Base-by-base conservation (phyloP, 2,113 vertebrate genomes). In the Neoarius graeffei region DNA sequence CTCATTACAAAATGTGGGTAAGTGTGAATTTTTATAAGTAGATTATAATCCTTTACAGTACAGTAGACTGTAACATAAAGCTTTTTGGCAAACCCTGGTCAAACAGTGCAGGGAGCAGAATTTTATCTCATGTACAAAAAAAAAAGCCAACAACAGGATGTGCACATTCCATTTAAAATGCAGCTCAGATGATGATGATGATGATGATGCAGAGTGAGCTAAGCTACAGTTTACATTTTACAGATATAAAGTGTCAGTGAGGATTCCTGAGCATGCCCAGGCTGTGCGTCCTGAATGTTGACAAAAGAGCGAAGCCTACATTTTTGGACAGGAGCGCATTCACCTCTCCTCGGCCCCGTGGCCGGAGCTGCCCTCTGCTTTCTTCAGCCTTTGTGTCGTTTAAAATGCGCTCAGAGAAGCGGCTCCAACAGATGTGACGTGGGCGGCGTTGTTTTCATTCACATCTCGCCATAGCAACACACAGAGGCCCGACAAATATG, bases 381-480 rank as follows among this genome's bases (percentile, higher is more conserved):
- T 94, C 90, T 79, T 76, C 74, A 73, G 82, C 60, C 62, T 79
- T 84, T 93, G 93, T 93, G 92, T 93, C 87, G 90, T 82, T 94
- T 94, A 93, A 94, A 95, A 94, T 92, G 88, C 59, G 86, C 77
- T 42, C 93, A 94, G 92, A 94, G 94, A 94, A 94, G 94, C 92
- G 91, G 90, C 92, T 94, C 94, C 93, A 93, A 94, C 95, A 95
- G 95, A 95, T 95, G 95, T 96, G 96, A 96, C 96, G 97, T 97
- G 95, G 96, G 96, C 95, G 95, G 95, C 95, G 96, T 96, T 97
- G 96, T 97, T 85, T 97, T 96, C 96, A 96, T 96, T 96, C 96
- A 96, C 93, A 95, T 95, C 94, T 98, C 95, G 91, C 97, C 97
- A 98, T 99, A 97, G 98, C 96, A 98, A 98, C 97, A 95, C 96